phyloP scores from a whole-genome alignment of 2,113 vertebrate species.

The Megalops atlanticus region DNA sequence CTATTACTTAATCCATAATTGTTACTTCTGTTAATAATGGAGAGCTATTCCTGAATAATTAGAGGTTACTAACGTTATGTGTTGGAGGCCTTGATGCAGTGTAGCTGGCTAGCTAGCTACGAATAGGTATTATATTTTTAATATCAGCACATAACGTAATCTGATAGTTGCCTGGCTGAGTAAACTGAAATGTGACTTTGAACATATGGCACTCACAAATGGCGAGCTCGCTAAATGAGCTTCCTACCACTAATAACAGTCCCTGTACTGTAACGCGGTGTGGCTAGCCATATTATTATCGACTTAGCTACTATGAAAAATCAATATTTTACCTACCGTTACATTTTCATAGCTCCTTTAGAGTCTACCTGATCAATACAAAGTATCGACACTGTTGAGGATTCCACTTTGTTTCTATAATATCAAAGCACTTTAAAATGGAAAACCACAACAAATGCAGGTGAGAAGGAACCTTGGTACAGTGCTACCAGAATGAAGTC shows the following conservation, averaged over 20 bases:
- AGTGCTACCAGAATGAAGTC: constrained; percentile 2
- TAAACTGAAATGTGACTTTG: background rate
- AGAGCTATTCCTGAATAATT: no score
- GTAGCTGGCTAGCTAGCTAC: no score
- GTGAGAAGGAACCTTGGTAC: background rate
- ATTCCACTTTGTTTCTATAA: background rate
- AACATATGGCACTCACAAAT: background rate
- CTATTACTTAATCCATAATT: no score
- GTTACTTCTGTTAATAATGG: no score
- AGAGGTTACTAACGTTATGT: no score
- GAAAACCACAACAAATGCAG: background rate
- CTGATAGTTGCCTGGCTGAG: background rate
- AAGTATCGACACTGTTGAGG: background rate
- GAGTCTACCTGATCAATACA: background rate
- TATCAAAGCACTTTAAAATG: background rate
- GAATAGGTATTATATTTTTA: background rate
- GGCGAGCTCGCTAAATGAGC: background rate
- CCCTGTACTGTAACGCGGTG: background rate
- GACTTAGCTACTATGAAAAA: no score
- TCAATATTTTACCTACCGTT: constrained; percentile 26
- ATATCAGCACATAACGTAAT: background rate
- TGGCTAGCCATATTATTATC: background rate
- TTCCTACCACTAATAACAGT: no score
- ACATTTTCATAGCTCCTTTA: constrained; percentile 21
- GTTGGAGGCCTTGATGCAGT: no score